phyloP scores from a whole-genome alignment of 2,888 invertebrate species.

The Galerucella nymphaeae region DNA sequence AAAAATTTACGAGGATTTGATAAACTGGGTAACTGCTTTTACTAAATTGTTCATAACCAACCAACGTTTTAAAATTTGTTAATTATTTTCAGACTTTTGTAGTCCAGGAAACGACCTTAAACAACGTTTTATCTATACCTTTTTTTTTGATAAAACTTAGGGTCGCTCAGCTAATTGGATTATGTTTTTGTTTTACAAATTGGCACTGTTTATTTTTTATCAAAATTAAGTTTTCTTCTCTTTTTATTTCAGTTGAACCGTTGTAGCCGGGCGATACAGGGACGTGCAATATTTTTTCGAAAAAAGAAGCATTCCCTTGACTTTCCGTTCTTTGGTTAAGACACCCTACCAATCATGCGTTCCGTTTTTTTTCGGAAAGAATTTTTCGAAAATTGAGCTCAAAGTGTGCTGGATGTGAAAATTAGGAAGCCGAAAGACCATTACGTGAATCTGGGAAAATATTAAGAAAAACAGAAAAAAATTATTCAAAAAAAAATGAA shows the following conservation, averaged over 20 bases:
- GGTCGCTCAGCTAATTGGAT: background rate
- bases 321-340: constrained; percentile 50
- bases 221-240: constrained; percentile 40
- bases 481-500: no score
- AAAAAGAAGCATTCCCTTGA: constrained; percentile 52
- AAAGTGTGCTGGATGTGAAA: constrained; percentile 18
- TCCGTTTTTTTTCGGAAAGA: constrained; percentile 17
- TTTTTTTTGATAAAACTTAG: background rate
- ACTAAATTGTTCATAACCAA: background rate
- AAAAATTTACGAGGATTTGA: background rate
- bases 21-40: background rate
- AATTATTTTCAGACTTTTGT: background rate
- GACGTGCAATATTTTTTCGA: constrained; percentile 53
- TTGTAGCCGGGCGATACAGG: constrained; percentile 52
- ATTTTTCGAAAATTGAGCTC: constrained; percentile 29
- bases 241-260: constrained; percentile 52
- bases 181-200: background rate
- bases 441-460: constrained; percentile 9
- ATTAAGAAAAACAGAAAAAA: constrained; percentile 3
- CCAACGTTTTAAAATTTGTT: background rate
- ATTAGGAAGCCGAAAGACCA: constrained; percentile 6
- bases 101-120: constrained; percentile 4
- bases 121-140: background rate
- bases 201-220: constrained; percentile 35
- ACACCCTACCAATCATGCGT: constrained; percentile 16